A percentile compares a stretch with the other conserved stretches of the same genome.
These are phyloP conservation scores for Armadillidium nasatum DNA, from an alignment of 1,140 invertebrate genomes.

Conservation along the genomic window DNA sequence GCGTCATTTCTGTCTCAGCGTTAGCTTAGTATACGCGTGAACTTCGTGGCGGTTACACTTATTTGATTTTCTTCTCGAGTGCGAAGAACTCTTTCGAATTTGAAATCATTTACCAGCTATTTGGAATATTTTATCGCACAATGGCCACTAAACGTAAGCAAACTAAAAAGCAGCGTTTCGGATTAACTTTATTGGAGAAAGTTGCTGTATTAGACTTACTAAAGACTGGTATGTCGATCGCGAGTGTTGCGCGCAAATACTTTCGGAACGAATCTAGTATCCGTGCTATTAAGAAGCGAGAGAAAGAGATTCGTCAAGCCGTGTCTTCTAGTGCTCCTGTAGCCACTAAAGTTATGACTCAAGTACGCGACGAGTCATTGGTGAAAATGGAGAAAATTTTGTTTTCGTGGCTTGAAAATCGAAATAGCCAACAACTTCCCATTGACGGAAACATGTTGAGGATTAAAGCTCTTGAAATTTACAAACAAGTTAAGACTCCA, in stretches of 20 bases:
- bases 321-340: neutral
- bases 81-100: too few species aligned
- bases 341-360: neutral
- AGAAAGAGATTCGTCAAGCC: neutral
- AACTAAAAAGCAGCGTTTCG: neutral
- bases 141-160: neutral
- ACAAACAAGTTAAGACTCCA: too few species aligned
- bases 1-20: too few species aligned
- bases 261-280: neutral
- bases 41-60: too few species aligned
- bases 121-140: neutral
- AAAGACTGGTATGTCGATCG: neutral
- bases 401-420: neutral
- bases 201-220: neutral
- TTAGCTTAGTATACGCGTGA: too few species aligned
- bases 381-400: neutral
- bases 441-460: neutral
- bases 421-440: neutral
- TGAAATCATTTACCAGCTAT: too few species aligned
- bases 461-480: neutral
- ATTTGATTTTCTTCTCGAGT: too few species aligned
- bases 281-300: neutral
- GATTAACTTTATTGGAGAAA: neutral
- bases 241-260: constrained; percentile 1
- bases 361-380: neutral